Percentiles rank a stretch among this genome's conserved stretches.
Conservation (phyloP, 1,140 invertebrate species). For the Drosophila teissieri region DNA sequence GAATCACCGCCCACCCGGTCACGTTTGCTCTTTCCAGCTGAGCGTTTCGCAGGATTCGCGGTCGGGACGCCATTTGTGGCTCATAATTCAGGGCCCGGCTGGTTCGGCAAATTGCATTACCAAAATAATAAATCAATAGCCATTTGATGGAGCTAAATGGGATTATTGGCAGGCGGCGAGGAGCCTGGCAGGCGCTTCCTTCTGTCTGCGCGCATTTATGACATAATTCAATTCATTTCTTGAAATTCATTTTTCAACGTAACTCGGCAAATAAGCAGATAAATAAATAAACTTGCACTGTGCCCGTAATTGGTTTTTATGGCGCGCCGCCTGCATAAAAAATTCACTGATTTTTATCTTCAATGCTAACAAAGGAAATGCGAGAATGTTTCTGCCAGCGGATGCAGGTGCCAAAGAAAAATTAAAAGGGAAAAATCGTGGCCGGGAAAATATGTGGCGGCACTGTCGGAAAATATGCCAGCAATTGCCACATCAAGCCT, state of each 20-base stretch:
- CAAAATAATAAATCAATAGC: constrained; percentile 81
- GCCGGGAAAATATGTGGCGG: neutral
- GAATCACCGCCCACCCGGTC: constrained; percentile 14
- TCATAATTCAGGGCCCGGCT: constrained; percentile 32
- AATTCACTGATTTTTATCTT: constrained; percentile 58
- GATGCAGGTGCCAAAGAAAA: constrained; percentile 41
- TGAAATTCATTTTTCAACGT: constrained; percentile 57
- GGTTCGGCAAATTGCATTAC: constrained; percentile 72
- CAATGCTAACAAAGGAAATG: constrained; percentile 40
- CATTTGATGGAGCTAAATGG: constrained; percentile 68
- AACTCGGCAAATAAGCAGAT: constrained; percentile 24
- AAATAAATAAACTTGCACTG: constrained; percentile 37
- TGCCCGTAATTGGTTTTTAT: constrained; percentile 65
- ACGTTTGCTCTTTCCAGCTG: constrained; percentile 31
- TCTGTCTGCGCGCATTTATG: constrained; percentile 60
- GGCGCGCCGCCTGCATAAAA: constrained; percentile 45
- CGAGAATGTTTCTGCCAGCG: constrained; percentile 8
- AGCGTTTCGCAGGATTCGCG: constrained; percentile 17
- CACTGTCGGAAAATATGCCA: constrained; percentile 18
- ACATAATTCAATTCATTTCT: constrained; percentile 74
- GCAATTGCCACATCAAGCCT: constrained; percentile 22
- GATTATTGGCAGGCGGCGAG: constrained; percentile 65
- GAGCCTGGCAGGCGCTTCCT: neutral
- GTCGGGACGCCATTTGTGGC: constrained; percentile 41
- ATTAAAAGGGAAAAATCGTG: constrained; percentile 19